Evolutionary conservation across 2,888 invertebrate species (phyloP), one percentile per base, ranked within the genome.

Genomic region (Eupithecia abbreviata): DNA sequence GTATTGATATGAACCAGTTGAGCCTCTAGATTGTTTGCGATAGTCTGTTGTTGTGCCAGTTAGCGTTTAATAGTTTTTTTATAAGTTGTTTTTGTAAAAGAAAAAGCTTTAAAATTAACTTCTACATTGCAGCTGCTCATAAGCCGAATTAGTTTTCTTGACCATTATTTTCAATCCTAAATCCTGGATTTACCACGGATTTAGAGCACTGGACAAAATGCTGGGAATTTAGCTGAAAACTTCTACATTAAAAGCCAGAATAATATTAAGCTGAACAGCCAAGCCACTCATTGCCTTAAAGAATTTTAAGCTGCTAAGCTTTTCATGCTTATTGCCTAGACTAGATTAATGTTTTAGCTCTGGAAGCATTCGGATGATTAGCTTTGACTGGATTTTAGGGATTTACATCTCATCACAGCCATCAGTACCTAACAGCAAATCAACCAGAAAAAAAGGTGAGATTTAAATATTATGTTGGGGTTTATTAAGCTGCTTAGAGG

Each of bases 171-270:
- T 71, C 51, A 71, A 77, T 73, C 6, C 71, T 66, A 75, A 79
- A 82, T 82, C 82, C 79, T 74, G 78, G 78, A 77, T 76, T 82
- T 81, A 79, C 75, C 77, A 76, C 75, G 77, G 73, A 79, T 80
- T 75, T 75, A 74, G 77, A 75, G 72, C 71, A 66, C 75, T 74
- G 77, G 77, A 78, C 77, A 80, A 79, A 82, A 81, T 75, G 78
- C 78, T 73, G 75, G 76, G 79, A 78, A 79, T 79, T 79, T 70
- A 76, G 73, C 75, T 68, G 73, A 7, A 77, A 76, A 79, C 77
- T 76, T 72, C 77, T 75, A 71, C 77, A 76, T 71, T 73, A 79
- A 79, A 80, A 80, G 80, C 80, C 74, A 81, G 78, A 80, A 77
- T 82, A 81, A 81, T 81, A 79, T 72, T 80, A 80, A 79, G 82